Conservation (phyloP, 1,140 invertebrate species). For the Laodelphax striatellus region DNA sequence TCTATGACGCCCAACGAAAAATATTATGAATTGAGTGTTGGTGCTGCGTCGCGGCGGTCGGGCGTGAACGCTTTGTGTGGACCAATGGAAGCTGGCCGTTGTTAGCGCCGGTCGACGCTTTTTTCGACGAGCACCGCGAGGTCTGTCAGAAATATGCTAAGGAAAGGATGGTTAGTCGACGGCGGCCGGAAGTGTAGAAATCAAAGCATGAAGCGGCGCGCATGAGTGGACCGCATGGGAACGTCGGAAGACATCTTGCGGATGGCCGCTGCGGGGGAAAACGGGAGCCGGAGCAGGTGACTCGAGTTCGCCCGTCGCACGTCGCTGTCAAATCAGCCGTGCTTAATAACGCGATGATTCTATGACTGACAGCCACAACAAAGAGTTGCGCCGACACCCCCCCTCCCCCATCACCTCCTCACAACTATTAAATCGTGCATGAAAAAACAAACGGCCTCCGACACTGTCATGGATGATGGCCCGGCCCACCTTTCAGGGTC, state of each 20-base stretch:
- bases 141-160: neutral
- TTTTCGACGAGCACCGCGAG: too few relatives aligned
- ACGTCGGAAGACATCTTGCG: neutral
- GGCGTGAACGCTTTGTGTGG: too few relatives aligned
- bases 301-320: neutral
- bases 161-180: neutral
- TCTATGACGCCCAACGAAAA: too few relatives aligned
- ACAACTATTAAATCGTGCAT: slow-evolving; percentile 8
- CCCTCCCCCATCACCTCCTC: neutral
- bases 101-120: neutral
- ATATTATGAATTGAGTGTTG: too few relatives aligned
- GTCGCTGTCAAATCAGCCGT: slow-evolving; percentile 1
- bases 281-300: neutral
- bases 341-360: neutral
- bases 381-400: neutral
- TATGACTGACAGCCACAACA: neutral
- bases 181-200: neutral
- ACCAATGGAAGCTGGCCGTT: too few relatives aligned
- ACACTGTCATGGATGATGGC: neutral
- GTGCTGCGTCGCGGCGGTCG: too few relatives aligned
- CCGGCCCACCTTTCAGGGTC: neutral
- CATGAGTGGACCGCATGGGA: neutral
- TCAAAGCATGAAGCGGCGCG: neutral
- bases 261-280: too few relatives aligned
- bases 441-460: slow-evolving; percentile 3